These are phyloP conservation scores for Holothuria leucospilota DNA, from an alignment of 53 echinoderm and acorn worm species.

Conservation along the genomic window DNA sequence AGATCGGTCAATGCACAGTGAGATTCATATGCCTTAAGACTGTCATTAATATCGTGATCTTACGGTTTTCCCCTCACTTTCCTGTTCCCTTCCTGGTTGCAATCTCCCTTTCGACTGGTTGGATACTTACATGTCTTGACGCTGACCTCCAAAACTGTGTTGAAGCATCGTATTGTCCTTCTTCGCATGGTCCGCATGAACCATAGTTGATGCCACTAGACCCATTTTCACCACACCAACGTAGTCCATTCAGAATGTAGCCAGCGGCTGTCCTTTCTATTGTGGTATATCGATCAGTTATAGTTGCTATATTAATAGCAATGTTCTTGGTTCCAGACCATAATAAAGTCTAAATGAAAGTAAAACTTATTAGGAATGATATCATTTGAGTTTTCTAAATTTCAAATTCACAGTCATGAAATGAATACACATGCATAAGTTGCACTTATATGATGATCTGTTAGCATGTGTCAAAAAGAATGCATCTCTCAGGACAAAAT, in stretches of 20 bases:
- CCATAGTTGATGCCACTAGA: conserved; percentile 1
- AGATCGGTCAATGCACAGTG: too few species aligned
- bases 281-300: conserved; percentile 20
- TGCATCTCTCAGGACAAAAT: too few species aligned
- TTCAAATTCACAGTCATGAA: too few species aligned
- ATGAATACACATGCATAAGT: too few species aligned
- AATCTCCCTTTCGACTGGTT: too few species aligned
- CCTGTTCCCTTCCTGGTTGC: too few species aligned
- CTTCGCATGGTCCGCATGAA: neutral
- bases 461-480: too few species aligned
- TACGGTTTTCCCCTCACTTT: too few species aligned
- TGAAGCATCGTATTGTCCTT: neutral
- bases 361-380: neutral
- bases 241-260: conserved; percentile 42
- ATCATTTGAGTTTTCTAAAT: too few species aligned
- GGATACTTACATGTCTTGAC: conserved; percentile 46
- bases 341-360: conserved; percentile 42
- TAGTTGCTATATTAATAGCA: conserved; percentile 18
- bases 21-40: too few species aligned
- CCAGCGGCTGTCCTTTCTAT: conserved; percentile 49
- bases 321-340: conserved; percentile 58
- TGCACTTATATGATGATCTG: too few species aligned
- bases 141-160: conserved; percentile 50
- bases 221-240: conserved; percentile 39
- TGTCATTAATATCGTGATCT: too few species aligned